phyloP scores from a whole-genome alignment of 2,797 vertebrate genomes.

The Coccyzus lansbergi region DNA sequence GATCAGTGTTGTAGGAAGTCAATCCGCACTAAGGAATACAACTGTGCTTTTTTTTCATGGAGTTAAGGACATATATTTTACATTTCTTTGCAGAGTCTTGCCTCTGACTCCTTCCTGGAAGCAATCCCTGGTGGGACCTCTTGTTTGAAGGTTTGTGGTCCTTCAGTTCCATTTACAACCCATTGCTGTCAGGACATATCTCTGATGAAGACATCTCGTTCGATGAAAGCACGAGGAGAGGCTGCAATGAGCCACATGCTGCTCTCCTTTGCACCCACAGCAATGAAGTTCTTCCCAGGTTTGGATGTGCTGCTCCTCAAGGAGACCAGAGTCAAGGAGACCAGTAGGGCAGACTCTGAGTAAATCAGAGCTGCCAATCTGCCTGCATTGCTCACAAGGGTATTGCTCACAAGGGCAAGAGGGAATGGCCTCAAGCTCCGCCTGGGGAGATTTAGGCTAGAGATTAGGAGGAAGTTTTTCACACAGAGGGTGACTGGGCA shows the following conservation, averaged over 20 bases:
- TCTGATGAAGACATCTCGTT: neutral
- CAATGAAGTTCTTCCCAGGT: neutral
- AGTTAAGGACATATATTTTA: neutral
- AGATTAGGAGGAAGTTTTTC: too few species aligned
- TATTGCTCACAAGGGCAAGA: too few species aligned
- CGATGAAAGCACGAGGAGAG: neutral
- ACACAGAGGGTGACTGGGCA: too few species aligned
- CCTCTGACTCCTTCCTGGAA: neutral
- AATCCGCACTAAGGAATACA: neutral
- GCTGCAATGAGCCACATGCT: rapidly evolving
- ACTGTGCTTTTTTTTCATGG: neutral
- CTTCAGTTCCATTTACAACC: neutral
- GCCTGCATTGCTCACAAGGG: neutral
- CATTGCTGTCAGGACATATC: neutral
- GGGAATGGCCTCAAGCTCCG: too few species aligned
- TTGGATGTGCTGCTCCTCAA: neutral
- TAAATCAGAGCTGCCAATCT: neutral
- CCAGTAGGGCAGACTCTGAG: neutral
- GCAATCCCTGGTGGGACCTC: neutral
- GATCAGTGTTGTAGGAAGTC: neutral
- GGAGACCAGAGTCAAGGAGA: neutral
- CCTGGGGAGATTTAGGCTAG: too few species aligned
- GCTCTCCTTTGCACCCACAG: rapidly evolving
- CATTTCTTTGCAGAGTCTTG: neutral
- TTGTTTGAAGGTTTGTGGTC: neutral